Evolutionary conservation across 1,140 invertebrate species (phyloP).

Genomic region (Acromyrmex heyeri): DNA sequence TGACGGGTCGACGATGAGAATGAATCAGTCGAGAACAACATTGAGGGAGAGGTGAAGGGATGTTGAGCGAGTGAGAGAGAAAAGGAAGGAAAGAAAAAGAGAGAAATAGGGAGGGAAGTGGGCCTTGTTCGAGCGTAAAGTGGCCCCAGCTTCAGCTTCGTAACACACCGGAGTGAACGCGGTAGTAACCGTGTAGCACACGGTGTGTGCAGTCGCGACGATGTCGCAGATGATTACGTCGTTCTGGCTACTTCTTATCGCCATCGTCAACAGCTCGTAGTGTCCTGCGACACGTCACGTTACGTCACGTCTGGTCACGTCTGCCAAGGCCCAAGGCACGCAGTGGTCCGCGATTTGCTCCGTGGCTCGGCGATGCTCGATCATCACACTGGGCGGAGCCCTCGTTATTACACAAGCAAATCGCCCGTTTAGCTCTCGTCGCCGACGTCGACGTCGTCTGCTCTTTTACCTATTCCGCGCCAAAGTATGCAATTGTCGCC

Average conservation of each 20-base stretch:
- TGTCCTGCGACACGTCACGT: conserved; percentile 21
- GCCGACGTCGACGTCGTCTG: neutral
- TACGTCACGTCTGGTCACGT: conserved; percentile 25
- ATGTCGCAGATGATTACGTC: conserved; percentile 24
- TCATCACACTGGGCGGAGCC: conserved; percentile 72
- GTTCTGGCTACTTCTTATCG: conserved; percentile 16
- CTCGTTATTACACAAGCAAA: conserved; percentile 48
- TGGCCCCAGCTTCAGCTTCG: conserved; percentile 41
- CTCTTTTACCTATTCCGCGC: neutral
- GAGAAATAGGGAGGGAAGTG: neutral
- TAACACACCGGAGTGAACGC: conserved; percentile 2
- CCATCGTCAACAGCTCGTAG: conserved; percentile 1
- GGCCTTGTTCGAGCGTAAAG: conserved; percentile 37
- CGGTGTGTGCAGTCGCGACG: conserved; percentile 19
- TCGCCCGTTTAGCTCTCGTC: neutral
- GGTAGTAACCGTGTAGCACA: conserved; percentile 21
- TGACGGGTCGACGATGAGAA: conserved; percentile 24
- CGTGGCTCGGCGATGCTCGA: conserved; percentile 36
- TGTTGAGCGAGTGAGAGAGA: neutral
- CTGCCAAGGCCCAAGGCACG: neutral
- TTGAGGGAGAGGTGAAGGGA: neutral
- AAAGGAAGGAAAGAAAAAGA: neutral
- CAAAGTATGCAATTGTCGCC: conserved; percentile 70
- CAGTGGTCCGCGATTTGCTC: conserved; percentile 43
- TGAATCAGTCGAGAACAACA: conserved; percentile 49